Conservation (phyloP, 2,797 vertebrate species). For the Phoeniculus purpureus region DNA sequence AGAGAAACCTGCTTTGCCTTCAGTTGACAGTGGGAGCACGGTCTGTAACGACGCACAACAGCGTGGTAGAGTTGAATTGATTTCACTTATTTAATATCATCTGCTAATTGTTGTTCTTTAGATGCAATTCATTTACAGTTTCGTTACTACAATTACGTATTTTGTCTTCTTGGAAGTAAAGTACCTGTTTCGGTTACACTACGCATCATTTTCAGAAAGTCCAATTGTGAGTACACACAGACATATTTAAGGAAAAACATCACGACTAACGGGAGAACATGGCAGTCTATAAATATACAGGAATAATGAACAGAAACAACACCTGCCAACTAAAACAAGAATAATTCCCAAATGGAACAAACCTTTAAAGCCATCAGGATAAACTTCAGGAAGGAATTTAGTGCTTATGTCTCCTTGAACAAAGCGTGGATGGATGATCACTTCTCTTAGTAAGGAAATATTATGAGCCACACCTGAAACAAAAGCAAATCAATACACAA, state of each 20-base stretch:
- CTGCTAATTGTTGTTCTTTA: neutral
- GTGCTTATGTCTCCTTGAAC: constrained; percentile 93
- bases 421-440: constrained; percentile 92
- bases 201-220: neutral
- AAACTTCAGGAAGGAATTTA: constrained; percentile 95
- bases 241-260: neutral
- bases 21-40: neutral
- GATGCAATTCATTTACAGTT: neutral
- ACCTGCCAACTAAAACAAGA: neutral
- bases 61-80: neutral
- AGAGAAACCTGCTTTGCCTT: neutral
- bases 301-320: neutral
- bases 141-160: neutral
- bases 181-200: neutral
- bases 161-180: neutral
- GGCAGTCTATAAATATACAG: neutral
- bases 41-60: neutral
- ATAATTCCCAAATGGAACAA: constrained; percentile 51
- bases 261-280: neutral
- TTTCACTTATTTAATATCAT: neutral
- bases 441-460: constrained; percentile 92
- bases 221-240: neutral
- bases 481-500: constrained; percentile 24
- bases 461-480: constrained; percentile 94
- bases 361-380: constrained; percentile 96